A percentile compares a stretch with the other conserved stretches of the same genome.
Conservation (phyloP, 2,113 vertebrate genomes). For the Scytalopus superciliaris region DNA sequence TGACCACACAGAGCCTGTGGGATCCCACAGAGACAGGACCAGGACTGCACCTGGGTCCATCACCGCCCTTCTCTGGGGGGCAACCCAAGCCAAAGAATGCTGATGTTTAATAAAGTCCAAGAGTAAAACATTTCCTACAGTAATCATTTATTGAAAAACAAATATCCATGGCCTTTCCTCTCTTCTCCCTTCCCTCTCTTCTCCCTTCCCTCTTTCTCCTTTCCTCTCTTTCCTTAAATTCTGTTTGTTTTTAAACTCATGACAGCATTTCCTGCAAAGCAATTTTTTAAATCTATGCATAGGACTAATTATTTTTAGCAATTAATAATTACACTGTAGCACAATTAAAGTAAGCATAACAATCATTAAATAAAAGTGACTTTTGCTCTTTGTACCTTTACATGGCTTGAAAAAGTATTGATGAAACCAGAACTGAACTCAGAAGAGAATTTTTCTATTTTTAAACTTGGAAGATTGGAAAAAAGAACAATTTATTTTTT, state of each 20-base stretch:
- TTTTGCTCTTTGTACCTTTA: slow-evolving; percentile 69
- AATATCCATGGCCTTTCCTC: background rate
- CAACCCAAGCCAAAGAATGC: background rate
- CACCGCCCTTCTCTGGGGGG: rapidly evolving
- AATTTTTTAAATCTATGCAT: background rate
- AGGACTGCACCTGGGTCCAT: background rate
- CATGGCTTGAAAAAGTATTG: slow-evolving; percentile 65
- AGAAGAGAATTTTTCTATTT: slow-evolving; percentile 35
- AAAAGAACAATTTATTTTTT: background rate
- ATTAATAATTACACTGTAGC: slow-evolving; percentile 48
- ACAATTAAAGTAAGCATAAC: slow-evolving; percentile 57
- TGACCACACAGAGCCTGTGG: rapidly evolving
- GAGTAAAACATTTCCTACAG: background rate
- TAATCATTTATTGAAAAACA: background rate
- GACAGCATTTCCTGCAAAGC: background rate
- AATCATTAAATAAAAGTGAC: slow-evolving; percentile 63
- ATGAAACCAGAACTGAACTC: slow-evolving; percentile 64
- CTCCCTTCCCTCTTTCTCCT: background rate
- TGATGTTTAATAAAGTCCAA: background rate
- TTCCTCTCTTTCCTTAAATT: background rate
- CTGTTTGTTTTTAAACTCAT: background rate
- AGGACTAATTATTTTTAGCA: slow-evolving; percentile 59
- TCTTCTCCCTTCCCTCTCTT: background rate
- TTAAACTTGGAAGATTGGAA: slow-evolving; percentile 8
- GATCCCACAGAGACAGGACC: background rate